phyloP scores from a whole-genome alignment of 1,140 invertebrate species.

The Rhopalosiphum maidis region DNA sequence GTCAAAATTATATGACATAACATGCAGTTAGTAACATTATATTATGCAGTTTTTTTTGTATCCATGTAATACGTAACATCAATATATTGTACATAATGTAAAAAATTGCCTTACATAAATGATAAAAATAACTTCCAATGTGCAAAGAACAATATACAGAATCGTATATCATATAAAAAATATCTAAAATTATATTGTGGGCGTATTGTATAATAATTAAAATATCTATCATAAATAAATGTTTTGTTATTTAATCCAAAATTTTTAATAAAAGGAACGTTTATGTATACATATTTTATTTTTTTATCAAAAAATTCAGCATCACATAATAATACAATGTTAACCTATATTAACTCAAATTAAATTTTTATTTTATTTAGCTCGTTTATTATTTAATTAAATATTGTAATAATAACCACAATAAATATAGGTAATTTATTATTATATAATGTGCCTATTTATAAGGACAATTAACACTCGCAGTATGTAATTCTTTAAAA shows the following conservation, averaged over 20 bases:
- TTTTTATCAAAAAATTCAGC: neutral
- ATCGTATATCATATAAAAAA: neutral
- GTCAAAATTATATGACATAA: neutral
- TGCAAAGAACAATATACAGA: neutral
- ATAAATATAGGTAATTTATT: neutral
- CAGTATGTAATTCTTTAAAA: neutral
- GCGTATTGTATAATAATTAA: neutral
- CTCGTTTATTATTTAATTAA: neutral
- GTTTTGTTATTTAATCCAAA: neutral
- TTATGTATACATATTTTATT: neutral
- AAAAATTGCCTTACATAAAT: neutral
- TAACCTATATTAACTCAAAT: neutral
- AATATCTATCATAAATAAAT: neutral
- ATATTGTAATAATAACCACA: neutral
- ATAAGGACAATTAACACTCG: neutral
- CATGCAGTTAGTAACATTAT: neutral
- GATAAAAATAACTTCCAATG: neutral
- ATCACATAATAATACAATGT: neutral
- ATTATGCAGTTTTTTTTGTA: neutral
- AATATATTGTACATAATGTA: neutral
- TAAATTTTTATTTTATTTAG: neutral
- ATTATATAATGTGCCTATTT: neutral
- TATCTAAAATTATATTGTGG: neutral
- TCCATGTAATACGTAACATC: neutral
- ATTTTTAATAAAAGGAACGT: neutral